Evolutionary conservation across 2,113 vertebrate species (phyloP).

Genomic region (Gopherus evgoodei): DNA sequence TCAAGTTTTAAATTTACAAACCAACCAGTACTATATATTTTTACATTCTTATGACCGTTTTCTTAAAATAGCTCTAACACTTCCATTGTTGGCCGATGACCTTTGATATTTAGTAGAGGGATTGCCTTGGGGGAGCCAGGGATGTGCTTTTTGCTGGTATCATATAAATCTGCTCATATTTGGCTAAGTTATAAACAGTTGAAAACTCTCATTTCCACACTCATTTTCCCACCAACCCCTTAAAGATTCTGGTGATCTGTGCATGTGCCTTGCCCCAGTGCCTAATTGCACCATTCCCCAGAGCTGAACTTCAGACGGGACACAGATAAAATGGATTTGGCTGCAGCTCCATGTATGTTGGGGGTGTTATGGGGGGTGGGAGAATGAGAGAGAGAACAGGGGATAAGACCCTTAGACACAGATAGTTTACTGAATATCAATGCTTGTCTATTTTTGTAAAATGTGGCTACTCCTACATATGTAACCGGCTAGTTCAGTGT

Average conservation of each 20-base stretch:
- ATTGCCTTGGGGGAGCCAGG: background rate
- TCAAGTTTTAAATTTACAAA: background rate
- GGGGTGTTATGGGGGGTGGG: too few species aligned
- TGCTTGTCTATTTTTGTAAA: too few species aligned
- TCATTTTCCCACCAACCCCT: too few species aligned
- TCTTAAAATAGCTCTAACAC: background rate
- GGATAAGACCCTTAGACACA: too few species aligned
- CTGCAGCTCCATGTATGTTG: background rate
- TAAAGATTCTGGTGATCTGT: slow-evolving; percentile 35
- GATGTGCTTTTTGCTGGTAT: background rate
- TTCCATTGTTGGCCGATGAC: background rate
- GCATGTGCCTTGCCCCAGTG: background rate
- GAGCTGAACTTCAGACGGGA: background rate
- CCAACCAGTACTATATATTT: background rate
- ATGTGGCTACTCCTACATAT: too few species aligned
- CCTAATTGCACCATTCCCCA: background rate
- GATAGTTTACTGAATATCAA: too few species aligned
- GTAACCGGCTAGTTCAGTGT: too few species aligned
- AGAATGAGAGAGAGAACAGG: too few species aligned
- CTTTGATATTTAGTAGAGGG: background rate
- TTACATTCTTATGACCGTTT: background rate
- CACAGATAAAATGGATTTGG: background rate
- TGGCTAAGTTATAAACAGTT: background rate
- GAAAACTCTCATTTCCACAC: background rate
- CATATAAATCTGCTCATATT: background rate